phyloP scores from a whole-genome alignment of 2,797 vertebrate species.

The Otus scops region DNA sequence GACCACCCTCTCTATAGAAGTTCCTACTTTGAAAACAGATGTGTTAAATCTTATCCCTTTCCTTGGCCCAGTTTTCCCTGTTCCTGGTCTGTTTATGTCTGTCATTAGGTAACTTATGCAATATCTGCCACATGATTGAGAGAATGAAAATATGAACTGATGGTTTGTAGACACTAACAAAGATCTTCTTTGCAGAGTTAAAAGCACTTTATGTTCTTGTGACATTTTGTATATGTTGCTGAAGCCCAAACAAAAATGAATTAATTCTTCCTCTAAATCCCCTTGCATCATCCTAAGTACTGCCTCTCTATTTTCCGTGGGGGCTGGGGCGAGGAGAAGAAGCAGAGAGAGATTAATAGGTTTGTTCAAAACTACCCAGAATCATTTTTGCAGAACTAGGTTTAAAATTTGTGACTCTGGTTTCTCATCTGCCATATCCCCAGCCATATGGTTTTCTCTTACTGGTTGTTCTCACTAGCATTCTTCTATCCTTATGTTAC shows the following conservation, averaged over 20 bases:
- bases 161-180: neutral
- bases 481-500: neutral
- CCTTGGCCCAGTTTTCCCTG: neutral
- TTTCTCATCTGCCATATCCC: neutral
- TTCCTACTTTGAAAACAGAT: neutral
- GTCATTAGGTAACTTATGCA: neutral
- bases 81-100: neutral
- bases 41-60: neutral
- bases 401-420: neutral
- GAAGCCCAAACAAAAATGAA: neutral
- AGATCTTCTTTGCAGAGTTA: neutral
- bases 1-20: neutral
- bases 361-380: neutral
- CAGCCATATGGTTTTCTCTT: slow-evolving; percentile 9
- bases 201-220: neutral
- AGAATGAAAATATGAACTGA: neutral
- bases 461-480: neutral
- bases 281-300: neutral
- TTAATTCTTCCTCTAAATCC: neutral
- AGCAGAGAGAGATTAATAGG: neutral
- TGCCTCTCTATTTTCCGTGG: neutral
- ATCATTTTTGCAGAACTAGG: neutral
- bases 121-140: neutral
- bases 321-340: neutral
- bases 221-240: neutral